Conservation (phyloP, 2,888 invertebrate genomes). For the Hololepta plana region DNA sequence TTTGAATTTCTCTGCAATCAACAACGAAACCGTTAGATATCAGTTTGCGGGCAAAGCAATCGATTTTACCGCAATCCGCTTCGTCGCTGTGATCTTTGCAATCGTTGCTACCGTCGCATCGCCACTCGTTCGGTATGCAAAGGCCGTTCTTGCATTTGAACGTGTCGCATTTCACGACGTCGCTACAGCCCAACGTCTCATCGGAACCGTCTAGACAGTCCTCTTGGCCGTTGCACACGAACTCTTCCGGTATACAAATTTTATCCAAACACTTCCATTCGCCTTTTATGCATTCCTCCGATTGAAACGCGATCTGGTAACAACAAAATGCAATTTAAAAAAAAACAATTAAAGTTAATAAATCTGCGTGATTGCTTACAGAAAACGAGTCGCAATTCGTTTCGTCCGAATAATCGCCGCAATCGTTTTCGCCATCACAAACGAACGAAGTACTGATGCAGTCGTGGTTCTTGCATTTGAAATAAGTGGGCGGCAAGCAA, state of each 20-base stretch:
- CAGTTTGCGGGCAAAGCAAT: constrained; percentile 4
- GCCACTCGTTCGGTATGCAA: constrained; percentile 33
- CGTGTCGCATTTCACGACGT: constrained; percentile 33
- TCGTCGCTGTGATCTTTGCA: constrained; percentile 39
- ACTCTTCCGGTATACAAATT: constrained; percentile 17
- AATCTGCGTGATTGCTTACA: background rate
- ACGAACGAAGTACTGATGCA: constrained; percentile 22
- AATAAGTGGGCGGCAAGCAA: constrained; percentile 19
- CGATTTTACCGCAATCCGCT: constrained; percentile 30
- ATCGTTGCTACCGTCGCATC: constrained; percentile 37
- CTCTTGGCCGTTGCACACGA: constrained; percentile 24
- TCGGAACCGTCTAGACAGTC: constrained; percentile 27
- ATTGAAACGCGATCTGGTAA: too few relatives aligned
- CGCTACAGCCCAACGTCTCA: constrained; percentile 26
- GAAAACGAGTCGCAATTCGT: constrained; percentile 15
- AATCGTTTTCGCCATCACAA: constrained; percentile 26
- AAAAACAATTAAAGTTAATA: background rate
- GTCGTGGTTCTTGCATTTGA: constrained; percentile 20
- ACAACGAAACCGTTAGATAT: background rate
- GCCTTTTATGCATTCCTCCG: constrained; percentile 17
- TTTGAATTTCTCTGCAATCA: background rate
- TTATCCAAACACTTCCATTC: constrained; percentile 22
- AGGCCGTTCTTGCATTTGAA: constrained; percentile 40
- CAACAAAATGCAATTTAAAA: background rate
- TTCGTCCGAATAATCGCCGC: constrained; percentile 27